Conservation (phyloP, 2,113 vertebrate species). For the Mobula hypostoma region DNA sequence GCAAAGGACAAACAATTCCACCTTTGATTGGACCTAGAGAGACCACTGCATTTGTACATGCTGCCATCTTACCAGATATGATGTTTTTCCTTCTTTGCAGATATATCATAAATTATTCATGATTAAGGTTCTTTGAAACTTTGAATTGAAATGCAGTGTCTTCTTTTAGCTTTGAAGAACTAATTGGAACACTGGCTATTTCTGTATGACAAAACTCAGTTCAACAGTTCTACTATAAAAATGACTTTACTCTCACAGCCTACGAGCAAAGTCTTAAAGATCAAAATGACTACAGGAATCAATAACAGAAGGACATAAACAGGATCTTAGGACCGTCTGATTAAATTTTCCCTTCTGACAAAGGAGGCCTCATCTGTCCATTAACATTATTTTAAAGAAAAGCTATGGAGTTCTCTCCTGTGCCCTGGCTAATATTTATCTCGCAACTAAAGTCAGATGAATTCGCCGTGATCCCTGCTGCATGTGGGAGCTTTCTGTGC, state of each 20-base stretch:
- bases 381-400: not conserved
- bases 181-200: not conserved
- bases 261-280: not conserved
- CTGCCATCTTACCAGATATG: too few species aligned
- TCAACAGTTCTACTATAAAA: not conserved
- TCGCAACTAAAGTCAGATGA: too few species aligned
- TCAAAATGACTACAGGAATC: not conserved
- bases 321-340: not conserved
- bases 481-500: too few species aligned
- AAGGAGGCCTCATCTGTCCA: not conserved
- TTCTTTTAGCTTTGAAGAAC: not conserved
- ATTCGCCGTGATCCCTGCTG: too few species aligned
- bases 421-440: not conserved
- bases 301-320: not conserved
- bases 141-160: not conserved
- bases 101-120: not conserved
- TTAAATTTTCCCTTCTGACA: not conserved
- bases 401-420: not conserved
- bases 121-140: not conserved
- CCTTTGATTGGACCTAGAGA: too few species aligned
- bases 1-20: too few species aligned
- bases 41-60: too few species aligned
- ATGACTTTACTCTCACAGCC: not conserved
- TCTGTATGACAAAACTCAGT: too few species aligned
- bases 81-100: not conserved